phyloP scores from a whole-genome alignment of 2,113 vertebrate genomes.

The Carassius gibelio region DNA sequence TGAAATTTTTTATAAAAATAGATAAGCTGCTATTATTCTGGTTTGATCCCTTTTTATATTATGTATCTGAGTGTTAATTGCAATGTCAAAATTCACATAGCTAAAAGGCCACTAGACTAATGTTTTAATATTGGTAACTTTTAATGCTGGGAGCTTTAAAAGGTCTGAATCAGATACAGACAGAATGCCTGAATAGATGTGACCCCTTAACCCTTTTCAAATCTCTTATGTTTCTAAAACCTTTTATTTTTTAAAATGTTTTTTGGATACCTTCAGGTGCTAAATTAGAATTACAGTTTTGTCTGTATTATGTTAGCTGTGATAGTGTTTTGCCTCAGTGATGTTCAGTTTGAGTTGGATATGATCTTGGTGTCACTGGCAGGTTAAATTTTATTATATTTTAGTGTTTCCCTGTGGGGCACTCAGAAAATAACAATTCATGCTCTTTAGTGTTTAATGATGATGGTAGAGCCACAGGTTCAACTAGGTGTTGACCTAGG shows the following conservation, averaged over 20 bases:
- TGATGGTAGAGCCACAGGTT: constrained; percentile 14
- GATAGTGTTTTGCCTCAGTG: not conserved
- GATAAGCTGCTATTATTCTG: not conserved
- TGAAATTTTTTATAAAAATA: not conserved
- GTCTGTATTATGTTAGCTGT: not conserved
- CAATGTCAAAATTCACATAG: not conserved
- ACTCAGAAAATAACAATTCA: constrained; percentile 4
- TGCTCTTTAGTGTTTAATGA: constrained; percentile 33
- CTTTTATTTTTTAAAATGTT: not conserved
- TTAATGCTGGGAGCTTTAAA: not conserved
- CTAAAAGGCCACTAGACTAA: not conserved
- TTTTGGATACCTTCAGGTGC: not conserved
- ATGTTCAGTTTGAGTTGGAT: constrained; percentile 11
- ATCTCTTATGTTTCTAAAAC: not conserved
- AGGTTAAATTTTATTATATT: constrained; percentile 48
- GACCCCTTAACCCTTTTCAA: not conserved
- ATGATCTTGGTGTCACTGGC: constrained; percentile 20
- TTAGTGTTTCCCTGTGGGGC: constrained; percentile 20
- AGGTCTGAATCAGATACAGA: not conserved
- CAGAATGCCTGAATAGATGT: not conserved
- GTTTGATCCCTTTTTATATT: not conserved
- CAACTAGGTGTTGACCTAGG: not conserved
- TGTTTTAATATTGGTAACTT: not conserved
- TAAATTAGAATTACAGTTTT: not conserved
- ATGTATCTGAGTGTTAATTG: not conserved